Evolutionary conservation across 1,140 invertebrate genomes (phyloP), one percentile per base, ranked within the genome.

Genomic region (Steinernema khuongi): DNA sequence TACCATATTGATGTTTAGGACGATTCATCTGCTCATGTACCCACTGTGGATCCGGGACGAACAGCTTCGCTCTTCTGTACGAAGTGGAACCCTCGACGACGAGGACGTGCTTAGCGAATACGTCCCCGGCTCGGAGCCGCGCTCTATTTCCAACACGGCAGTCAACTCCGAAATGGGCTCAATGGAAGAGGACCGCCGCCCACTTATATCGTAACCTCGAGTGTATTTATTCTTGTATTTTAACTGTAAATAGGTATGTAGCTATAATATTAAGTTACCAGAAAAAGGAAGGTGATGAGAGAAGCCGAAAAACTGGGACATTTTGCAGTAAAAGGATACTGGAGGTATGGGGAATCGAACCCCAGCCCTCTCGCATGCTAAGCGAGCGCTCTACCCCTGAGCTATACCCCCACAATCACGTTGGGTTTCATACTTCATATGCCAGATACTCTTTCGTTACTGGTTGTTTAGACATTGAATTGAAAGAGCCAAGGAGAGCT

Each of bases 381-480:
- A 77, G 76, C 76, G 76, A 79, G 77, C 76, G 76, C 76, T 77
- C 76, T 77, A 77, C 76, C 76, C 77, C 76, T 77, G 76, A 77
- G 76, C 76, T 77, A 77, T 77, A 77, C 76, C 76, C 76, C 76
- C 76, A 41, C 36, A n/a, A n/a, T n/a, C n/a, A n/a, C n/a, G n/a
- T n/a, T n/a, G n/a, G n/a, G n/a, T n/a, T n/a, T n/a, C n/a, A n/a
- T n/a, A n/a, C n/a, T n/a, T n/a, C n/a, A n/a, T n/a, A n/a, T n/a
- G n/a, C n/a, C n/a, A n/a, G n/a, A n/a, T n/a, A n/a, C n/a, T n/a
- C n/a, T n/a, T n/a, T n/a, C n/a, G n/a, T n/a, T n/a, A n/a, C n/a
- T n/a, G n/a, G n/a, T n/a, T n/a, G n/a, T n/a, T n/a, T n/a, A n/a
- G n/a, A n/a, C n/a, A n/a, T n/a, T n/a, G n/a, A n/a, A n/a, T n/a